phyloP scores from a whole-genome alignment of 2,113 vertebrate genomes.

The Gracilinanus agilis region DNA sequence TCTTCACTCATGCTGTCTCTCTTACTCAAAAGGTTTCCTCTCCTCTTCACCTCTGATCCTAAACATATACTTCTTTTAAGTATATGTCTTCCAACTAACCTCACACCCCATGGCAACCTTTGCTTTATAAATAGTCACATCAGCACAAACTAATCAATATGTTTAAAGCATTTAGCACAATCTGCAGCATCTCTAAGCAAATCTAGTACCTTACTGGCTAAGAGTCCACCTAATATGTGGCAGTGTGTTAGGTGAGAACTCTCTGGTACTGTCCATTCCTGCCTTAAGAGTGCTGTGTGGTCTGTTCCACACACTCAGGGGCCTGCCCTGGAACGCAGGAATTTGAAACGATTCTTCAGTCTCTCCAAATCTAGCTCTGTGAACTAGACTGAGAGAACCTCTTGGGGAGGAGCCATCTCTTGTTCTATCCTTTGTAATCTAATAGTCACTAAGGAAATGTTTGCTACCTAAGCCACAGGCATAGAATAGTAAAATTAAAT shows the following conservation, averaged over 20 bases:
- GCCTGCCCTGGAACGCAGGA: not conserved
- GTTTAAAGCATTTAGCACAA: no score
- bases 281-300: no score
- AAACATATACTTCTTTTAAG: not conserved
- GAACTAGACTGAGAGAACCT: not conserved
- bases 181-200: no score
- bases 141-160: no score
- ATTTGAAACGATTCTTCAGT: conserved; percentile 37
- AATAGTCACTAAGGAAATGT: no score
- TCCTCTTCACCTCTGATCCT: not conserved
- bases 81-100: not conserved
- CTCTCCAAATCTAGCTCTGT: conserved; percentile 11
- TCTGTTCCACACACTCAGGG: conserved; percentile 1
- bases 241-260: no score
- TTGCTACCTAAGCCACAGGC: no score
- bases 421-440: conserved; percentile 19
- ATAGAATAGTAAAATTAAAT: no score
- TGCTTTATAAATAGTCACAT: not conserved
- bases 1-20: no score
- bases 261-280: no score
- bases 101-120: not conserved
- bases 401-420: conserved; percentile 32
- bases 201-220: no score
- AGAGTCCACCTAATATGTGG: no score
- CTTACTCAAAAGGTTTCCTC: not conserved